Base-by-base conservation (phyloP, 2,113 vertebrate species). In the Thalassoma bifasciatum region DNA sequence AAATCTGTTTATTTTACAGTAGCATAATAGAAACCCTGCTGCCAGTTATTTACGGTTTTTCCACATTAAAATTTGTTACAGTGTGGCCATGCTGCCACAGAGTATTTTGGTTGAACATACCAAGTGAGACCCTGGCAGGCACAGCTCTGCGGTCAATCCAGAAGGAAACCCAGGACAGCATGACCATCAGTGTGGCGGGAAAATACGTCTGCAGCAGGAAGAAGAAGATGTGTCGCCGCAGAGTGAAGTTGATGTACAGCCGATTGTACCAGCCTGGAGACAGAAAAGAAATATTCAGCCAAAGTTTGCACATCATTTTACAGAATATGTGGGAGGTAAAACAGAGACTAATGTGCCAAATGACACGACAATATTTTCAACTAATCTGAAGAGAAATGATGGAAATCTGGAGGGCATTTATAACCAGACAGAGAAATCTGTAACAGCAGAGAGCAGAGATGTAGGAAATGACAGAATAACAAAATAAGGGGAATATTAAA, bases 131-230 rank as follows among this genome's bases (percentile, higher is more conserved):
- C 82, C 97, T 94, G 78, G 97, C 97, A 0, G 97, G 97, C 49
- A 98, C 97, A 10, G 97, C 97, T 86, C 94, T 90, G 49, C 86
- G 95, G 82, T 97, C 96, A 0, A 98, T 98, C 96, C 96, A 98
- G 92, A 98, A 98, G 61, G 96, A 98, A 64, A 98, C 96, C 96
- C 96, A 98, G 83, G 96, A 97, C 82, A 98, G 60, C 95, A 98
- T 97, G 88, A 97, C 96, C 97, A 98, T 98, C 53, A 98, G 90
- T 1, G 94, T 97, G 49, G 97, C 96, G 0, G 97, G 97, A 72
- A 97, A 98, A 76, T 98, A 98, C 13, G 96, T 98, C 92, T 98
- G 97, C 58, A 98, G 95, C 91, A 98, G 81, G 91, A 98, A 98
- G 88, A 98, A 98, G 88, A 98, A 98, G 90, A 98, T 96, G 91